Evolutionary conservation across 1,140 invertebrate genomes (phyloP).

Genomic region (Sarcophaga peregrina): DNA sequence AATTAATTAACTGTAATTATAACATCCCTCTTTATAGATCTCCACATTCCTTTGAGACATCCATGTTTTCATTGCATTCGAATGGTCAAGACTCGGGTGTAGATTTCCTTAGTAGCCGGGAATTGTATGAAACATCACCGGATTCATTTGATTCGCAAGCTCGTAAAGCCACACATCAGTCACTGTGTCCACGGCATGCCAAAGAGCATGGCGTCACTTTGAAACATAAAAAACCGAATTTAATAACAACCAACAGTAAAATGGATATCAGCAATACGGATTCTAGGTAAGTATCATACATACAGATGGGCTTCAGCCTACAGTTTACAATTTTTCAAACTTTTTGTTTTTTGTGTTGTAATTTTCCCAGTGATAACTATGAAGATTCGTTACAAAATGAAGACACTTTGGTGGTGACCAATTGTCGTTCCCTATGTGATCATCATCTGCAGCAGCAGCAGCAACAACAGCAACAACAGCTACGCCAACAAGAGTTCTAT

Average conservation of each 20-base stretch:
- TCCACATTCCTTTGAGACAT: conserved; percentile 69
- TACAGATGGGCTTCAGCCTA: neutral
- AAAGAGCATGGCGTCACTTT: conserved; percentile 55
- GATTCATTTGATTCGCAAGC: conserved; percentile 70
- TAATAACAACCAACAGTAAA: neutral
- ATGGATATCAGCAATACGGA: conserved; percentile 31
- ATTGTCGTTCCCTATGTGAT: conserved; percentile 50
- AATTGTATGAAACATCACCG: conserved; percentile 73
- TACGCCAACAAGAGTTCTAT: conserved; percentile 52
- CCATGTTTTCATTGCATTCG: conserved; percentile 80
- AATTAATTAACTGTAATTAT: neutral
- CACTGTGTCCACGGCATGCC: conserved; percentile 60
- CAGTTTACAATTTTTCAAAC: conserved; percentile 15
- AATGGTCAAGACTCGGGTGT: conserved; percentile 84
- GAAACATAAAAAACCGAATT: conserved; percentile 49
- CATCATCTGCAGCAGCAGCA: conserved; percentile 43
- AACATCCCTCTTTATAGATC: neutral
- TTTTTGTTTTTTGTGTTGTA: neutral
- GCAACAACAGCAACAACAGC: conserved; percentile 24
- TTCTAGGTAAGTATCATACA: conserved; percentile 29
- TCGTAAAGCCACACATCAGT: conserved; percentile 46
- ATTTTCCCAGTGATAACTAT: conserved; percentile 69
- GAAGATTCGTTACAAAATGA: conserved; percentile 73
- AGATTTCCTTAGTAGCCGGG: conserved; percentile 68
- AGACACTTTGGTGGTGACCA: conserved; percentile 56